Evolutionary conservation across 1,140 invertebrate genomes (phyloP), one percentile per base, ranked within the genome.

Genomic region (Ganaspis sp.): DNA sequence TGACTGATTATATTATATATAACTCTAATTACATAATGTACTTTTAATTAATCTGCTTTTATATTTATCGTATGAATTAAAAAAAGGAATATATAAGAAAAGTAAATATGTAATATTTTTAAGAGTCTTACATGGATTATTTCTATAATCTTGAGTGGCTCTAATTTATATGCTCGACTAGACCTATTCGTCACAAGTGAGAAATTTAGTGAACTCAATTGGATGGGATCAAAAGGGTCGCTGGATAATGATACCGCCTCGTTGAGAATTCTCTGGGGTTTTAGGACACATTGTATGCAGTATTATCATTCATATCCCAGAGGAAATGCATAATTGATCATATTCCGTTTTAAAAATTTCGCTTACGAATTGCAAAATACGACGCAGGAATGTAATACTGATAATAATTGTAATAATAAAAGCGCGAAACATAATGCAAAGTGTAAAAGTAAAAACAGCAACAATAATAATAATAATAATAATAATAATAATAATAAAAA

Each of bases 201-300:
- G 58, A 64, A 64, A 64, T 64, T 64, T 64, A 64, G 58, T 21
- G 58, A 64, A 64, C 58, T 64, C 58, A 64, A 64, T 34, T 64
- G 23, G 58, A 29, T n/a, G 58, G 21, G 58, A 64, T 64, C 58
- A 64, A 64, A 64, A 64, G 58, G 58, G 58, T 26, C 58, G 9
- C 11, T 26, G 58, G 58, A 26, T 64, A 64, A 64, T 64, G 58
- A 64, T 64, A 29, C 23, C 58, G 58, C 29, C 26, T 64, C 58
- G 58, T 64, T 29, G 58, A n/a, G 58, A 64, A 64, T 64, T 29
- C 23, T 64, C 58, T 64, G 23, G 58, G 58, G 58, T 64, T 64
- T 64, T 64, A 64, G 58, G 26, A 64, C 21, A 64, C 26, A 64
- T 29, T 29, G 26, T 64, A 9, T 64, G 21, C 8, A n/a, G 23